Evolutionary conservation across 2,113 vertebrate genomes (phyloP).

Genomic region (Gadus macrocephalus): DNA sequence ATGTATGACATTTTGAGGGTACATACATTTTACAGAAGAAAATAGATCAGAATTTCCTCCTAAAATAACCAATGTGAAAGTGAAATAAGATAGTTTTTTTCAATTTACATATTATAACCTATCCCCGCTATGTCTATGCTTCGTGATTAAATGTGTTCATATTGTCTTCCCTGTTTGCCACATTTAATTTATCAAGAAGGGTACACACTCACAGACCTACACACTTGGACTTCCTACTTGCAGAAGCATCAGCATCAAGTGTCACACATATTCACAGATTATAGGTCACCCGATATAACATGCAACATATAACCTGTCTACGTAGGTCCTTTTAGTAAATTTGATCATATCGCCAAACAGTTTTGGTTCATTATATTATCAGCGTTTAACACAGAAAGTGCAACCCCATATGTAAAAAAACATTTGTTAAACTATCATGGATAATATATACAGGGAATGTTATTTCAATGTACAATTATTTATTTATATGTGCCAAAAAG

Average conservation of each 20-base stretch:
- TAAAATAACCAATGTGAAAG: no score
- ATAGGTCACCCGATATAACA: background rate
- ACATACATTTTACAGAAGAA: no score
- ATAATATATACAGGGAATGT: background rate
- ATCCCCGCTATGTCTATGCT: slow-evolving; percentile 42
- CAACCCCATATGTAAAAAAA: background rate
- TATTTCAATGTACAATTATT: background rate
- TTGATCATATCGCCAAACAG: no score
- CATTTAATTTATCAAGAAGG: slow-evolving; percentile 32
- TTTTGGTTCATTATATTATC: no score
- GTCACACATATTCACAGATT: background rate
- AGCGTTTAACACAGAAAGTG: background rate
- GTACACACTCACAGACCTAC: background rate
- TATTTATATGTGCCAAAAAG: slow-evolving; percentile 7
- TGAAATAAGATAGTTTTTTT: background rate
- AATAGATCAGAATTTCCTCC: no score
- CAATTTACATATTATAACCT: slow-evolving; percentile 36
- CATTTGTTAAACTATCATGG: background rate
- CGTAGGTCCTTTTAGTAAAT: no score
- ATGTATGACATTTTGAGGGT: no score
- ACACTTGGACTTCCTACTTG: background rate
- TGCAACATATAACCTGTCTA: background rate
- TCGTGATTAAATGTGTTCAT: slow-evolving; percentile 58
- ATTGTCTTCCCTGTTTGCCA: slow-evolving; percentile 36
- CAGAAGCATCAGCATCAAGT: background rate